These are phyloP conservation scores for Drosophila robusta DNA, from an alignment of 2,888 invertebrate genomes.

Conservation along the genomic window DNA sequence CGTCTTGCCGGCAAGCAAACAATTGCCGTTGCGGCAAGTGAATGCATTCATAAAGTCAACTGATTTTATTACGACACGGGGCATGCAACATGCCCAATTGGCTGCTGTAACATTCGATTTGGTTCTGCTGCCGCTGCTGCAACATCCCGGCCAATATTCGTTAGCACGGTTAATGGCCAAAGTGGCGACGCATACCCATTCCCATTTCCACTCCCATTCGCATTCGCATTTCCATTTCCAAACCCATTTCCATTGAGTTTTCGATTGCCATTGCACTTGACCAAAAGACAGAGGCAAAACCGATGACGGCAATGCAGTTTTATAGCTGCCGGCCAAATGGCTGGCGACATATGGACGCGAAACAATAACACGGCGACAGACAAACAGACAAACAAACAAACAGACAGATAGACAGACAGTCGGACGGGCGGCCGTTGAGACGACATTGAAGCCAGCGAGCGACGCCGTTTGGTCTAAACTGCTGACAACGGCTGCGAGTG, in stretches of 20 bases:
- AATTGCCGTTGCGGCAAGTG: conserved; percentile 35
- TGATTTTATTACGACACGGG: conserved; percentile 61
- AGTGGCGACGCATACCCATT: conserved; percentile 51
- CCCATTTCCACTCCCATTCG: conserved; percentile 10
- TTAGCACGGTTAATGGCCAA: conserved; percentile 55
- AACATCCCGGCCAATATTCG: conserved; percentile 58
- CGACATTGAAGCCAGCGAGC: not conserved
- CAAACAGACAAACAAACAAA: not conserved
- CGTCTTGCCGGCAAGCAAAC: conserved; percentile 11
- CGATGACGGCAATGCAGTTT: conserved; percentile 58
- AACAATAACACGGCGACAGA: conserved; percentile 36
- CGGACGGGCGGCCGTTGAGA: not conserved
- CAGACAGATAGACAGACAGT: not conserved
- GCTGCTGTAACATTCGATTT: conserved; percentile 22
- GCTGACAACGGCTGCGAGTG: not conserved
- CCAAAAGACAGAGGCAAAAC: conserved; percentile 51
- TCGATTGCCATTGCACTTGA: conserved; percentile 57
- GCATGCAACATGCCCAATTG: conserved; percentile 32
- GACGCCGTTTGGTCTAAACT: conserved; percentile 29
- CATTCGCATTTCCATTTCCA: conserved; percentile 14
- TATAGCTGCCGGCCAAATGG: conserved; percentile 57
- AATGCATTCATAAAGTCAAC: conserved; percentile 72
- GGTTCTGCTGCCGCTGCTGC: conserved; percentile 16
- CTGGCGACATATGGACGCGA: conserved; percentile 74
- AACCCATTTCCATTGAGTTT: conserved; percentile 36